Percentiles rank a stretch among this genome's conserved stretches.
Conservation (phyloP, 2,113 vertebrate genomes). For the Setophaga coronata region DNA sequence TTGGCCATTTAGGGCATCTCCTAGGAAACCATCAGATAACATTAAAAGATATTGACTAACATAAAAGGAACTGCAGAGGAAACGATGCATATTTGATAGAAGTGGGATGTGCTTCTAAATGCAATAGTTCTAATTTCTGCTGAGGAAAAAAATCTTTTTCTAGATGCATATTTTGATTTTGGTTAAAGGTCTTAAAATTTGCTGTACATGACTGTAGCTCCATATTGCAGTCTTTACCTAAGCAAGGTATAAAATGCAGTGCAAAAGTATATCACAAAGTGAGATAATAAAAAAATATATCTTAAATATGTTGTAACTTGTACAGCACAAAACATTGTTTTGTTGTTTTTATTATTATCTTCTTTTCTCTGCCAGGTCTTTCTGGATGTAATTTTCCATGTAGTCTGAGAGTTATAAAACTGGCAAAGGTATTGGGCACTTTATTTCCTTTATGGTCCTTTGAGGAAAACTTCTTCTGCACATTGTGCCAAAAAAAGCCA, state of each 20-base stretch:
- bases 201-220: not conserved
- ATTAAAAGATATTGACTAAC: conserved; percentile 75
- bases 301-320: not conserved
- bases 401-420: not conserved
- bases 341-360: not conserved
- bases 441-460: conserved; percentile 2
- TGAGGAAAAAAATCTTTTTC: not conserved
- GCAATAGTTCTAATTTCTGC: conserved; percentile 53
- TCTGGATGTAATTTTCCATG: conserved; percentile 6
- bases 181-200: not conserved
- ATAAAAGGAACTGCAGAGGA: conserved; percentile 73
- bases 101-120: conserved; percentile 56
- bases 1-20: conserved; percentile 77
- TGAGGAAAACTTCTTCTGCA: not conserved
- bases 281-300: not conserved
- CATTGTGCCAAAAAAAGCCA: not conserved
- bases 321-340: not conserved
- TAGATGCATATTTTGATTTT: not conserved
- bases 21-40: conserved; percentile 82
- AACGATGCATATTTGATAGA: conserved; percentile 52
- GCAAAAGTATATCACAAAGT: not conserved
- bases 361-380: not conserved
- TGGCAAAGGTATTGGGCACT: not conserved
- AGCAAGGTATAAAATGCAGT: not conserved
- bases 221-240: not conserved